phyloP scores from a whole-genome alignment of 2,888 invertebrate genomes.

The Agrotis puta region DNA sequence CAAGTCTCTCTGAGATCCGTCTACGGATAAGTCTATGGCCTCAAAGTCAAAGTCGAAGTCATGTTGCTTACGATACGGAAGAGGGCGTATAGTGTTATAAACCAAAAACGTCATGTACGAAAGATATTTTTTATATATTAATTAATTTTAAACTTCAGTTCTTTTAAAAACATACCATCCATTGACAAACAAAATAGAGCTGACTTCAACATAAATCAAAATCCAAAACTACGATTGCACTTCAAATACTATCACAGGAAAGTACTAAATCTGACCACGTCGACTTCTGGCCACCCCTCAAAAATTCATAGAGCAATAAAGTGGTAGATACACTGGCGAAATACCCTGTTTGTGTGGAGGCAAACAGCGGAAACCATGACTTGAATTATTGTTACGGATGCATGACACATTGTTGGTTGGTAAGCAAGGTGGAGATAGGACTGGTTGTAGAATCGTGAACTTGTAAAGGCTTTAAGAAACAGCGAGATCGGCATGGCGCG shows the following conservation, averaged over 20 bases:
- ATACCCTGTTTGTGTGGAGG: constrained; percentile 49
- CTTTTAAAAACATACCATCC: too few relatives aligned
- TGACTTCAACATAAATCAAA: too few relatives aligned
- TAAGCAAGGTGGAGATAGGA: background rate
- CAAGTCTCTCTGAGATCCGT: too few relatives aligned
- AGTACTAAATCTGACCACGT: constrained; percentile 69
- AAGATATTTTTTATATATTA: too few relatives aligned
- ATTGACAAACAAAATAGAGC: background rate
- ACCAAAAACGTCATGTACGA: too few relatives aligned
- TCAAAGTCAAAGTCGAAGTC: too few relatives aligned
- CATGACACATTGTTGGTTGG: constrained; percentile 50
- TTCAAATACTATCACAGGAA: constrained; percentile 51
- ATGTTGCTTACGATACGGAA: too few relatives aligned
- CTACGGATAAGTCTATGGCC: too few relatives aligned
- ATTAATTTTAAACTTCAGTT: too few relatives aligned
- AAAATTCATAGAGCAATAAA: constrained; percentile 73
- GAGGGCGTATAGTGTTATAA: too few relatives aligned
- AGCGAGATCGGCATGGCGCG: too few relatives aligned
- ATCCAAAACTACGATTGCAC: background rate
- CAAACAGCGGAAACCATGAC: constrained; percentile 55
- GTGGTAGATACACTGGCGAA: constrained; percentile 46
- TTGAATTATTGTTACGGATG: constrained; percentile 62
- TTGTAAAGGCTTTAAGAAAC: background rate
- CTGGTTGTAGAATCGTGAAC: background rate
- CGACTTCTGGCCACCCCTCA: constrained; percentile 67